Percentiles rank a stretch among this genome's conserved stretches.
These are phyloP conservation scores for Philopotamus ludificatus DNA, from an alignment of 1,140 invertebrate genomes.

Conservation along the genomic window DNA sequence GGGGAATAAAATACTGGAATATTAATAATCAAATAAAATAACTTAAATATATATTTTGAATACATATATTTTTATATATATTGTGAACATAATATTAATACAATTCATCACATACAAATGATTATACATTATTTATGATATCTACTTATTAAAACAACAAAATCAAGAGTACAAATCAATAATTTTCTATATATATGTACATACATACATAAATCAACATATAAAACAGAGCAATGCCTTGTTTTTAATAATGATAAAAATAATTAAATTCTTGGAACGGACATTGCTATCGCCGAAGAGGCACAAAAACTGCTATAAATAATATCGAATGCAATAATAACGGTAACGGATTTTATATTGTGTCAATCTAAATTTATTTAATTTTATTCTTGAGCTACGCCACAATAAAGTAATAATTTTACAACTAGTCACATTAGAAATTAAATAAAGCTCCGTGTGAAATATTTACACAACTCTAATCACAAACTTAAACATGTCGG, in stretches of 20 bases:
- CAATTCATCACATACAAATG: slow-evolving; percentile 11
- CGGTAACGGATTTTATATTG: too few species aligned
- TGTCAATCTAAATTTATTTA: too few species aligned
- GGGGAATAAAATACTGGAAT: too few species aligned
- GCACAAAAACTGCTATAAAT: not conserved
- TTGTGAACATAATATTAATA: slow-evolving; percentile 19
- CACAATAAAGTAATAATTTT: not conserved
- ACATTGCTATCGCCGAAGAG: not conserved
- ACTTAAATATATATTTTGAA: not conserved
- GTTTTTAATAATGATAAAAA: not conserved
- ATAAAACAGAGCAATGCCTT: not conserved
- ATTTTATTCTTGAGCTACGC: not conserved
- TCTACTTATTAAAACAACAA: slow-evolving; percentile 1
- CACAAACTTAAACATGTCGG: not conserved
- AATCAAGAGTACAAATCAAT: too few species aligned
- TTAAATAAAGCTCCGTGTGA: not conserved
- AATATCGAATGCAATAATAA: too few species aligned
- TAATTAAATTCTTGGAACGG: not conserved
- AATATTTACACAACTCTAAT: not conserved
- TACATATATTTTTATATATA: slow-evolving; percentile 21
- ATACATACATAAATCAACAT: too few species aligned
- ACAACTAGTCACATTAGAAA: not conserved
- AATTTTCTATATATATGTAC: too few species aligned
- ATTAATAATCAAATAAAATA: not conserved
- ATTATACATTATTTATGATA: slow-evolving; percentile 2